Evolutionary conservation across 2,113 vertebrate genomes (phyloP).

Genomic region (Pandion haliaetus): DNA sequence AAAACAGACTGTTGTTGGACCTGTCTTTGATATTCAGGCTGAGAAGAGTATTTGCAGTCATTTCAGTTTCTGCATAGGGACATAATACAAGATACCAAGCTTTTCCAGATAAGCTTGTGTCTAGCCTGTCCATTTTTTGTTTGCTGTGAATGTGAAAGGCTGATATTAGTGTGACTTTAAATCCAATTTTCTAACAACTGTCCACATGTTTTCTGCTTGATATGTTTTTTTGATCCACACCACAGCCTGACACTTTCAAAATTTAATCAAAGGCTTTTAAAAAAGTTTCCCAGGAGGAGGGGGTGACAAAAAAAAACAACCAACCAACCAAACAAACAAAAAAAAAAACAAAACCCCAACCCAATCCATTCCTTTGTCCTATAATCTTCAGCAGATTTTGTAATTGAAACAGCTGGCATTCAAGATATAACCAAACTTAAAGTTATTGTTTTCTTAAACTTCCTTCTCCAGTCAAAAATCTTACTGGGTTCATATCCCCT

Average conservation of each 20-base stretch:
- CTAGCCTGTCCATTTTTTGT: neutral
- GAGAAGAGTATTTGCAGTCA: neutral
- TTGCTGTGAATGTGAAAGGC: neutral
- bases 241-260: neutral
- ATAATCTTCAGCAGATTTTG: neutral
- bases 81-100: neutral
- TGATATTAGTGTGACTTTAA: neutral
- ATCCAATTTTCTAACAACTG: neutral
- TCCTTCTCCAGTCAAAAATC: neutral
- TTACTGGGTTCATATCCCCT: neutral
- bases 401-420: neutral
- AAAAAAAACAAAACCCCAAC: no score
- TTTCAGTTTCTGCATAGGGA: neutral
- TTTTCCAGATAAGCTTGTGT: neutral
- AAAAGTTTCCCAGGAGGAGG: neutral
- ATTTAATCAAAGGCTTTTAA: neutral
- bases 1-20: neutral
- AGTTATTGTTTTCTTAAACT: neutral
- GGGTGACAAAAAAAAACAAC: neutral
- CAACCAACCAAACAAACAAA: rapidly evolving
- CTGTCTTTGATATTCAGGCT: neutral
- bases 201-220: neutral
- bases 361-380: neutral
- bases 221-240: neutral
- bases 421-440: neutral